These are phyloP conservation scores for Taphrorychus bicolor DNA, from an alignment of 2,888 invertebrate species.

Conservation along the genomic window DNA sequence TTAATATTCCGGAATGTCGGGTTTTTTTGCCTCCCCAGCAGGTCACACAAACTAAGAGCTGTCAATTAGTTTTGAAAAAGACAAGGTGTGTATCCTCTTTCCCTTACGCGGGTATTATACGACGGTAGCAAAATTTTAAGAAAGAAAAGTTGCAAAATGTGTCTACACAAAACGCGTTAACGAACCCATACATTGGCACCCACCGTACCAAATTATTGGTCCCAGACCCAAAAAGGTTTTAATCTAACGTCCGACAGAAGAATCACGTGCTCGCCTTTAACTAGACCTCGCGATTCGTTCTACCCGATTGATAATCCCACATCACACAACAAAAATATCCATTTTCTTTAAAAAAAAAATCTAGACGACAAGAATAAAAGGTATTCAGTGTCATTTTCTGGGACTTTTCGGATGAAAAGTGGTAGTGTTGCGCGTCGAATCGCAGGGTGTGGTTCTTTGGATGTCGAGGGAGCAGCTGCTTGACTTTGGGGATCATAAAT, in stretches of 20 bases:
- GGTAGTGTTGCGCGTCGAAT: constrained; percentile 42
- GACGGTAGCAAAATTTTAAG: constrained; percentile 18
- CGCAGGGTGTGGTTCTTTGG: constrained; percentile 22
- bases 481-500: constrained; percentile 36
- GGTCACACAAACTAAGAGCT: neutral
- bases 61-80: neutral
- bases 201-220: constrained; percentile 28
- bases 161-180: constrained; percentile 6
- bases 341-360: constrained; percentile 15
- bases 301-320: constrained; percentile 43
- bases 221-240: constrained; percentile 34
- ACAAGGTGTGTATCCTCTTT: neutral
- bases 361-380: constrained; percentile 2
- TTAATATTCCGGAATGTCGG: constrained; percentile 45
- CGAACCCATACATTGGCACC: constrained; percentile 8
- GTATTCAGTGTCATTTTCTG: constrained; percentile 29
- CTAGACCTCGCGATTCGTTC: constrained; percentile 43
- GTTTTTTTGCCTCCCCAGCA: constrained; percentile 17
- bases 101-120: neutral
- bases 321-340: constrained; percentile 36
- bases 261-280: constrained; percentile 43
- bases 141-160: constrained; percentile 17
- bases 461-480: constrained; percentile 34
- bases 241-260: constrained; percentile 40
- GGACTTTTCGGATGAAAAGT: constrained; percentile 35